Percentiles rank a stretch among this genome's conserved stretches.
phyloP scores from a whole-genome alignment of 2,797 vertebrate species.

The Rhincodon typus region DNA sequence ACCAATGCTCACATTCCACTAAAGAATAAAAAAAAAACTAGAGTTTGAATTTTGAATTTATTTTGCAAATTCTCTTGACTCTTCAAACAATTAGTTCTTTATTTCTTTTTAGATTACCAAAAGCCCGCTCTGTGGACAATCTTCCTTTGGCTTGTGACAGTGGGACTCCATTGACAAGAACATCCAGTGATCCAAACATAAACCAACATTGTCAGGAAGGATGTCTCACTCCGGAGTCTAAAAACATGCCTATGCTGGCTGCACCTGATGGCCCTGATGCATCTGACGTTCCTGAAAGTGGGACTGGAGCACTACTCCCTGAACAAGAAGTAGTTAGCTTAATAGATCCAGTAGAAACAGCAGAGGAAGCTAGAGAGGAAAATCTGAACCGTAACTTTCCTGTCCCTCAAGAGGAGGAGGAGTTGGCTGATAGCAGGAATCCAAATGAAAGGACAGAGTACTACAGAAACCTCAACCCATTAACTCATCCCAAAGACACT shows the following conservation, averaged over 20 bases:
- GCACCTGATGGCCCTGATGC: background rate
- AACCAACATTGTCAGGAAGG: slow-evolving; percentile 92
- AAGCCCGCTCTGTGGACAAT: slow-evolving; percentile 96
- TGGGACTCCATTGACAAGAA: slow-evolving; percentile 78
- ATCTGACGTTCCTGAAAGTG: background rate
- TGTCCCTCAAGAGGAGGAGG: background rate
- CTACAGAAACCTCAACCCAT: background rate
- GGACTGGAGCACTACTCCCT: background rate
- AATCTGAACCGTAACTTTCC: background rate
- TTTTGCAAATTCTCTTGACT: slow-evolving; percentile 32
- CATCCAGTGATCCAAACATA: slow-evolving; percentile 95
- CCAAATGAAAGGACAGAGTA: background rate
- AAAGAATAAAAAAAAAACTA: background rate
- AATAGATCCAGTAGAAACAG: slow-evolving; percentile 1
- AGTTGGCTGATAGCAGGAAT: background rate
- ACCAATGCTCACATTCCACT: too few species aligned
- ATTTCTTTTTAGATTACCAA: slow-evolving; percentile 73
- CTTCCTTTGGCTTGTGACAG: slow-evolving; percentile 84
- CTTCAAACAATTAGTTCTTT: slow-evolving; percentile 39
- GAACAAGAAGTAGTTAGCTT: background rate
- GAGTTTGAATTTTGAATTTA: background rate
- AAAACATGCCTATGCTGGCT: slow-evolving; percentile 38
- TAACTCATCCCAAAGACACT: slow-evolving; percentile 9
- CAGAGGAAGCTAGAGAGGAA: slow-evolving; percentile 14
- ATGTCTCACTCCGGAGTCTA: slow-evolving; percentile 63